Conservation (phyloP, 2,113 vertebrate species). For the Pluvianellus socialis region DNA sequence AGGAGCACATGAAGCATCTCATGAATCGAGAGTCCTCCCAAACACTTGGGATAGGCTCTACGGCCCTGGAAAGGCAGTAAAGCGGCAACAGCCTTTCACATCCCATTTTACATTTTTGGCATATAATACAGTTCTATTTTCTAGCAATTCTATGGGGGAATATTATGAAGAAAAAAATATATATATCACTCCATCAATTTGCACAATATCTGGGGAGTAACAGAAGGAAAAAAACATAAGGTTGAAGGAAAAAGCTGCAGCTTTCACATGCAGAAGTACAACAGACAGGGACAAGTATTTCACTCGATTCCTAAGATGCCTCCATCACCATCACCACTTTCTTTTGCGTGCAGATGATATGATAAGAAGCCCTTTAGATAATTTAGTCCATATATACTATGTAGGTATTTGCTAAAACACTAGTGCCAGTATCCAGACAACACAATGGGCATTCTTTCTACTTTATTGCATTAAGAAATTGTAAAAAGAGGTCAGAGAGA, state of each 20-base stretch:
- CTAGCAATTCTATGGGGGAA: neutral
- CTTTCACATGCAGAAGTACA: neutral
- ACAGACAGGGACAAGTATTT: neutral
- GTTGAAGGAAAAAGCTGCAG: neutral
- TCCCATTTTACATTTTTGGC: neutral
- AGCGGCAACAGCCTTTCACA: neutral
- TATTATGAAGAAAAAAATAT: neutral
- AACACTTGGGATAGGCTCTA: neutral
- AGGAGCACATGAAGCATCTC: neutral
- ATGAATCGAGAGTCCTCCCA: neutral
- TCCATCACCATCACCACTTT: neutral
- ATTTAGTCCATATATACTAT: neutral
- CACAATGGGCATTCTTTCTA: neutral
- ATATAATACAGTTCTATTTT: neutral
- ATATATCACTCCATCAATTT: neutral
- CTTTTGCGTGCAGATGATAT: neutral
- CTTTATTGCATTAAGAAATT: neutral
- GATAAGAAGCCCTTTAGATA: neutral
- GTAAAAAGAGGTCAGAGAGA: neutral
- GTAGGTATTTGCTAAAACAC: neutral
- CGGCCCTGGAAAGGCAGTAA: neutral
- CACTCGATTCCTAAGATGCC: neutral
- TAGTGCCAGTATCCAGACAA: neutral
- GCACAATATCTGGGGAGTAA: neutral
- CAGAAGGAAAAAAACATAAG: neutral